Evolutionary conservation across 92 coral and sea anemone genomes (phyloP).

Genomic region (Palythoa caribaeorum): DNA sequence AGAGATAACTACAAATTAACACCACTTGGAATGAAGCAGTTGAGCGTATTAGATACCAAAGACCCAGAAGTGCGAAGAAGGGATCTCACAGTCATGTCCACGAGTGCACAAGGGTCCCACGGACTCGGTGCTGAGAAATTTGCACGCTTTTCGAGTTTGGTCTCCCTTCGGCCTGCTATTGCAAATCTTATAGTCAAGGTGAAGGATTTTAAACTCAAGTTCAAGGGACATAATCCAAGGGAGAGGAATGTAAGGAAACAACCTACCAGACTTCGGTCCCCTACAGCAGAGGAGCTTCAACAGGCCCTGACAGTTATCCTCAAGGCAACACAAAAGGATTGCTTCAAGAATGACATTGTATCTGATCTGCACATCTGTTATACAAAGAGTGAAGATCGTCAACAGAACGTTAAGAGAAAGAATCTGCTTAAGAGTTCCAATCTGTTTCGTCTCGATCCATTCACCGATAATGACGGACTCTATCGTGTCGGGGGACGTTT

Average conservation of each 20-base stretch:
- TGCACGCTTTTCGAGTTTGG: slow-evolving; percentile 42
- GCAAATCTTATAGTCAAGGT: slow-evolving; percentile 35
- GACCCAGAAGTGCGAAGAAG: slow-evolving; percentile 51
- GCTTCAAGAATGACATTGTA: slow-evolving; percentile 14
- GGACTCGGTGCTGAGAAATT: slow-evolving; percentile 42
- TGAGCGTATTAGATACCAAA: slow-evolving; percentile 14
- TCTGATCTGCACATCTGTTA: background rate
- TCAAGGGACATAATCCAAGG: background rate
- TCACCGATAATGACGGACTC: too few species aligned
- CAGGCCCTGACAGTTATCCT: slow-evolving; percentile 30
- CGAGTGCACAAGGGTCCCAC: background rate
- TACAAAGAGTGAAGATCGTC: background rate
- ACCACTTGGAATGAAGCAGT: background rate
- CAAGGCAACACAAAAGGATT: slow-evolving; percentile 22
- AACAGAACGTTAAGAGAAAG: slow-evolving; percentile 15
- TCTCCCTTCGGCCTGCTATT: slow-evolving; percentile 36
- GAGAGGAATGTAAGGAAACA: slow-evolving; percentile 17
- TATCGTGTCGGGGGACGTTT: too few species aligned
- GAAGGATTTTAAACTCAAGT: background rate
- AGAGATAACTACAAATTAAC: background rate
- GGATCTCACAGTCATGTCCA: slow-evolving; percentile 7
- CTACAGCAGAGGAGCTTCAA: slow-evolving; percentile 28
- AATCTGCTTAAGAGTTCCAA: slow-evolving; percentile 19
- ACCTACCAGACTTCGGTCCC: slow-evolving; percentile 17
- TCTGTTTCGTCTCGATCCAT: background rate